Percentiles rank a stretch among this genome's conserved stretches.
Evolutionary conservation across 2,888 invertebrate species (phyloP).

Genomic region (Protonemura montana): DNA sequence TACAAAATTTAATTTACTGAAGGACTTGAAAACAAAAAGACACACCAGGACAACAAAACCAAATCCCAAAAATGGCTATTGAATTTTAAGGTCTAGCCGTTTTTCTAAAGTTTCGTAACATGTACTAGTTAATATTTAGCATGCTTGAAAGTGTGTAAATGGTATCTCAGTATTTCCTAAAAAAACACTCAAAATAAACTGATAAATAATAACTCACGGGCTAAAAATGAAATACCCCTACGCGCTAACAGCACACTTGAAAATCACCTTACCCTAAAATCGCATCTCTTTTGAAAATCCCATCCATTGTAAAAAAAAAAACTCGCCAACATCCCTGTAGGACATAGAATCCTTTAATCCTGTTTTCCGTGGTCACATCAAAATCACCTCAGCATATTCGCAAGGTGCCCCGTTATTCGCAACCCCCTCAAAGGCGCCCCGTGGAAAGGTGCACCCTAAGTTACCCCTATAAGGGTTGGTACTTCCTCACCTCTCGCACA

Average conservation of each 20-base stretch:
- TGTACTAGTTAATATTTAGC: no score
- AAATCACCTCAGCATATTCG: slow-evolving; percentile 36
- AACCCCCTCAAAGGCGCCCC: neutral
- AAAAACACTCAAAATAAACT: no score
- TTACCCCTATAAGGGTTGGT: slow-evolving; percentile 9
- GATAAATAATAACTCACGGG: no score
- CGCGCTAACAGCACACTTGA: neutral
- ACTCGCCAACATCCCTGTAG: neutral
- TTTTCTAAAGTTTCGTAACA: no score
- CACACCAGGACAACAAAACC: no score
- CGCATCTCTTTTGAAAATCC: no score
- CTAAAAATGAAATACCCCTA: neutral
- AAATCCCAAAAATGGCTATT: no score
- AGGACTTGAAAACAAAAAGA: no score
- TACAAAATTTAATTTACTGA: no score
- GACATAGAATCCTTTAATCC: slow-evolving; percentile 14
- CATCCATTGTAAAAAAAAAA: neutral
- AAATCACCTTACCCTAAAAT: neutral
- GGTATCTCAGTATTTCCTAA: no score
- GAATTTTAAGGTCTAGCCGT: no score
- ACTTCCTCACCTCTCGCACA: slow-evolving; percentile 23
- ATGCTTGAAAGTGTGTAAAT: no score
- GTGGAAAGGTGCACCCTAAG: neutral
- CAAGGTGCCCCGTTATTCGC: slow-evolving; percentile 27
- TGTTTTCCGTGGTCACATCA: slow-evolving; percentile 34